Evolutionary conservation across 2,888 invertebrate species (phyloP).

Genomic region (Mythimna impura): DNA sequence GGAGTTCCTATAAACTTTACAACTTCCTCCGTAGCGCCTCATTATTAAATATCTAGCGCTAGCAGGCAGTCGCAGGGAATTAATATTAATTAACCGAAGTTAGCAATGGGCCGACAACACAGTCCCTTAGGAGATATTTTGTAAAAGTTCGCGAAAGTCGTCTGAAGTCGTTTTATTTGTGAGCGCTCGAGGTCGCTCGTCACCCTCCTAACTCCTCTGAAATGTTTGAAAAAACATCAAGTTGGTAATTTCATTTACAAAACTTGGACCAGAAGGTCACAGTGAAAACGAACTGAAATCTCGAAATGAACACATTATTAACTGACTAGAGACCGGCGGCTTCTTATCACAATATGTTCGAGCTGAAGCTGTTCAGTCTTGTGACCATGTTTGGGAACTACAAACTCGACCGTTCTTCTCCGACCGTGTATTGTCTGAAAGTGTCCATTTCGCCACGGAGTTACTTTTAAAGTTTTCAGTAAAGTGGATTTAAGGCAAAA

Average conservation of each 20-base stretch:
- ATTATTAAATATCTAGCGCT: constrained; percentile 51
- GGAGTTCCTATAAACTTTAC: not conserved
- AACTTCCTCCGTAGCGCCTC: constrained; percentile 16
- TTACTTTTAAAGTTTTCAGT: not conserved
- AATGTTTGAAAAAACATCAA: constrained; percentile 50
- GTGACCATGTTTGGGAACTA: no score
- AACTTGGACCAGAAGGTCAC: not conserved
- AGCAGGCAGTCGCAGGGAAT: constrained; percentile 38
- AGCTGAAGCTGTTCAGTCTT: not conserved
- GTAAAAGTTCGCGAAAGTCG: constrained; percentile 50
- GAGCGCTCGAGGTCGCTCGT: constrained; percentile 15
- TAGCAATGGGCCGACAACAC: constrained; percentile 9
- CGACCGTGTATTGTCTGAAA: not conserved
- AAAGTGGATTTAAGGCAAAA: no score
- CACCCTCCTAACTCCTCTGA: constrained; percentile 23
- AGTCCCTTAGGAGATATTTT: constrained; percentile 41
- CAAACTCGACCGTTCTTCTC: not conserved
- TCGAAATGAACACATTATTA: not conserved
- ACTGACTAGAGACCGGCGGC: not conserved
- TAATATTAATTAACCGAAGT: constrained; percentile 62
- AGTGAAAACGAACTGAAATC: not conserved
- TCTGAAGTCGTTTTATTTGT: constrained; percentile 48
- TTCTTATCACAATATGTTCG: not conserved
- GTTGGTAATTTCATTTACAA: constrained; percentile 17
- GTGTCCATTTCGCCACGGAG: not conserved